Conservation (phyloP, 1,140 invertebrate genomes). For the Drosophila hydei region DNA sequence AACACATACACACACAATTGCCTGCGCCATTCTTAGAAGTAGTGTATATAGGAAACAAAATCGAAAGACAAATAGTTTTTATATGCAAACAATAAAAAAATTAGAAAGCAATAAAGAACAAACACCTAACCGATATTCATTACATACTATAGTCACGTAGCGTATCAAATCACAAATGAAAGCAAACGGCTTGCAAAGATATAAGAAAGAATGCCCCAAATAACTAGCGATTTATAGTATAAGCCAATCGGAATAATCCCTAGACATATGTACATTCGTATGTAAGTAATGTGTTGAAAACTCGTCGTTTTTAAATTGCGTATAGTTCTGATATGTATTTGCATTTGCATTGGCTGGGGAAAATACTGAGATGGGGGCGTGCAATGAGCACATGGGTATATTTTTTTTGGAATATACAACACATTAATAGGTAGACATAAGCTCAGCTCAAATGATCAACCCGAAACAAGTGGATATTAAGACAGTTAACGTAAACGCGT, state of each 20-base stretch:
- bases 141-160: conserved; percentile 61
- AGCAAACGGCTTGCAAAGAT: conserved; percentile 61
- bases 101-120: conserved; percentile 66
- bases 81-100: conserved; percentile 63
- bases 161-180: conserved; percentile 50
- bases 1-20: conserved; percentile 35
- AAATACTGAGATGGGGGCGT: conserved; percentile 44
- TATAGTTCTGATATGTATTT: conserved; percentile 53
- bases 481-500: conserved; percentile 64
- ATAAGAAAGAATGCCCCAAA: conserved; percentile 23
- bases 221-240: conserved; percentile 54
- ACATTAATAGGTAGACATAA: conserved; percentile 44
- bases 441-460: conserved; percentile 70
- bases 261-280: conserved; percentile 1
- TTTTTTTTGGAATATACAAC: conserved; percentile 77
- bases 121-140: conserved; percentile 65
- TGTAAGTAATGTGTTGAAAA: conserved; percentile 57
- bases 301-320: conserved; percentile 57
- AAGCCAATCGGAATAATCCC: conserved; percentile 39
- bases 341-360: conserved; percentile 49
- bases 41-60: conserved; percentile 70
- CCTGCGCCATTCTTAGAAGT: conserved; percentile 59
- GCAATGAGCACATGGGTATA: conserved; percentile 74
- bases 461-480: conserved; percentile 21
- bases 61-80: conserved; percentile 64